Conservation (phyloP, 2,113 vertebrate species). For the Rhizomys pruinosus region DNA sequence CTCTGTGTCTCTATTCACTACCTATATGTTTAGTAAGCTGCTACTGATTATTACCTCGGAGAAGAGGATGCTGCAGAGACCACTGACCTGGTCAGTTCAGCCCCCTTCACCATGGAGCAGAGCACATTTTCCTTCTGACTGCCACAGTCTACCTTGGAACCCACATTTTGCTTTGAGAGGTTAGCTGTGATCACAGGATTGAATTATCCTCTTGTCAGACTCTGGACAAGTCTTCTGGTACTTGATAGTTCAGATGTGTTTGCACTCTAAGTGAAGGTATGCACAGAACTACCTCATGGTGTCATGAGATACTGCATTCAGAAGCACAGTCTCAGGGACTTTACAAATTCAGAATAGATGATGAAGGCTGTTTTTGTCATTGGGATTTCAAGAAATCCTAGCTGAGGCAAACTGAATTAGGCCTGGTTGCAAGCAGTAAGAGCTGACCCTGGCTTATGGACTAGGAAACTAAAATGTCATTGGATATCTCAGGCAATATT, state of each 20-base stretch:
- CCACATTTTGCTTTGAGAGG: background rate
- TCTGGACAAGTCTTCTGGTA: background rate
- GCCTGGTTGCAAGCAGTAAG: background rate
- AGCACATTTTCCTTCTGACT: background rate
- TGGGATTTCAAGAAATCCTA: background rate
- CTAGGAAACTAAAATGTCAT: background rate
- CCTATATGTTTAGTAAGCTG: background rate
- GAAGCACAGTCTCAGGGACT: background rate
- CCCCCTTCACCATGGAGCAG: background rate
- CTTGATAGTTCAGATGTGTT: background rate
- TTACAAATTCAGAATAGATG: background rate
- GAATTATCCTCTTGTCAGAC: background rate
- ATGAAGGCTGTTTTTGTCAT: background rate
- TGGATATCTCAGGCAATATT: background rate
- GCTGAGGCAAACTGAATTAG: background rate
- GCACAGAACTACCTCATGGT: background rate
- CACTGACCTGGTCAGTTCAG: rapidly evolving
- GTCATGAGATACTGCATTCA: background rate
- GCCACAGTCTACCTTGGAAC: background rate
- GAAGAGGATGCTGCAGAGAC: background rate
- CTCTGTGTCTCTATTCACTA: background rate
- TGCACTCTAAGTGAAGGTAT: background rate
- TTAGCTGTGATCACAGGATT: background rate
- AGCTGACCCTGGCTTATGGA: background rate
- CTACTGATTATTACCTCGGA: background rate